These are phyloP conservation scores for Amphiprion clarkii DNA, from an alignment of 2,797 vertebrate genomes.

Conservation along the genomic window DNA sequence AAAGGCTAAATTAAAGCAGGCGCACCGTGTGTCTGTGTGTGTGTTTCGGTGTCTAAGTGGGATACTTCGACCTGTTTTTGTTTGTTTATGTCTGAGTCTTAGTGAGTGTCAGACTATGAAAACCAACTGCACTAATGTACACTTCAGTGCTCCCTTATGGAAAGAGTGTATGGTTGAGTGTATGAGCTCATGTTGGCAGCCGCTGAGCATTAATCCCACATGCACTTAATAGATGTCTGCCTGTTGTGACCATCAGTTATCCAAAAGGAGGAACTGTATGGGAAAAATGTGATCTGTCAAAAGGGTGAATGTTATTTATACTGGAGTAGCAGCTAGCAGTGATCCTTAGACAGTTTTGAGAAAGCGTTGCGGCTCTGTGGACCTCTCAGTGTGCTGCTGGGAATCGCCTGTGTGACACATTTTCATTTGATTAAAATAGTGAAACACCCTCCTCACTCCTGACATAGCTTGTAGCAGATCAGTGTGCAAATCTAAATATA, in stretches of 20 bases:
- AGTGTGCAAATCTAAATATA: background rate
- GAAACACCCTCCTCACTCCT: rapidly evolving
- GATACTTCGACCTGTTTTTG: background rate
- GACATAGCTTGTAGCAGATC: background rate
- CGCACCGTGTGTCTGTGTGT: background rate
- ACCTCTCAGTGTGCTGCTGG: background rate
- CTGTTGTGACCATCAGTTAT: constrained; percentile 44
- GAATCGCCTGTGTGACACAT: background rate
- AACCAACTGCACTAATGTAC: constrained; percentile 2
- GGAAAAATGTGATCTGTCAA: constrained; percentile 55
- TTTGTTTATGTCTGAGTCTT: constrained; percentile 7
- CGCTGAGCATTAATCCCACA: constrained; percentile 33
- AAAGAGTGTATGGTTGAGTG: constrained; percentile 1
- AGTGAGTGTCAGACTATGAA: background rate
- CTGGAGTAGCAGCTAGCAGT: constrained; percentile 18
- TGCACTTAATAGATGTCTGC: constrained; percentile 32
- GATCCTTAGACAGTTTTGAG: background rate
- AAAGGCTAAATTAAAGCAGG: constrained; percentile 51
- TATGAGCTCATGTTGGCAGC: background rate
- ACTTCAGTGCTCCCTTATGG: constrained; percentile 12
- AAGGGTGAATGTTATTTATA: constrained; percentile 18
- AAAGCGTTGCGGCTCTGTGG: constrained; percentile 1
- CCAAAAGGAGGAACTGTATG: constrained; percentile 32
- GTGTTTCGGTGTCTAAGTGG: background rate
- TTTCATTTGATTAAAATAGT: constrained; percentile 5